Base-by-base conservation (phyloP, 1,140 invertebrate genomes). In the Pygmarrhopalites habei region DNA sequence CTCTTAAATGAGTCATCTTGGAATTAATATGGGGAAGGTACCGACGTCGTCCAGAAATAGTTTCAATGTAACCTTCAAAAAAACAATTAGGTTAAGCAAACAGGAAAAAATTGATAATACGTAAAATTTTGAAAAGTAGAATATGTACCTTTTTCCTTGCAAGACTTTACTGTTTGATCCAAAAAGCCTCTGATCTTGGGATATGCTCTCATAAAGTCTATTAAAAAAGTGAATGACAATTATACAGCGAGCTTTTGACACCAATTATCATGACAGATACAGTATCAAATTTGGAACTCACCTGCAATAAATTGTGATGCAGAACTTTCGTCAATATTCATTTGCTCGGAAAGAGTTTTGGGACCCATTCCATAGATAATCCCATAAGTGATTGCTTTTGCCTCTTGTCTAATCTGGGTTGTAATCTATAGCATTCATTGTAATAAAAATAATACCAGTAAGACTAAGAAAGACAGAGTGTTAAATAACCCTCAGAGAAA, bases 351-450 rank as follows among this genome's bases (percentile, higher is more conserved):
- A n/a, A 99, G 78, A 1, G 88, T 82, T 72, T 86, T 89, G 15
- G 83, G 79, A 14, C 95, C 92, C 84, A 98, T 98, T n/a, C 95
- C 95, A 76, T 98, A 98, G 52, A 99, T 87, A 68, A 99, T 92
- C 10, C 92, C 95, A 78, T 98, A 99, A 72, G 92, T 95, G 17
- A 98, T 82, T 79, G 96, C 85, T 76, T 98, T 97, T 0, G 92
- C 88, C 72, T 87, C 85, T 71, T 93, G 88, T 49, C 94, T 80
- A 67, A 90, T 79, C 58, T 84, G 80, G 51, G 85, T 81, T 19
- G 84, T 82, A 0, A 94, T 84, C 84, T 87, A 63, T 65, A 73
- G 68, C 58, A 30, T n/a, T n/a, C n/a, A n/a, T n/a, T n/a, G n/a
- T 10, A 64, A 57, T 10, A 61, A 12, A 51, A 21, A 62, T 19